These are phyloP conservation scores for Theretra japonica DNA, from an alignment of 2,888 invertebrate genomes.

Conservation along the genomic window DNA sequence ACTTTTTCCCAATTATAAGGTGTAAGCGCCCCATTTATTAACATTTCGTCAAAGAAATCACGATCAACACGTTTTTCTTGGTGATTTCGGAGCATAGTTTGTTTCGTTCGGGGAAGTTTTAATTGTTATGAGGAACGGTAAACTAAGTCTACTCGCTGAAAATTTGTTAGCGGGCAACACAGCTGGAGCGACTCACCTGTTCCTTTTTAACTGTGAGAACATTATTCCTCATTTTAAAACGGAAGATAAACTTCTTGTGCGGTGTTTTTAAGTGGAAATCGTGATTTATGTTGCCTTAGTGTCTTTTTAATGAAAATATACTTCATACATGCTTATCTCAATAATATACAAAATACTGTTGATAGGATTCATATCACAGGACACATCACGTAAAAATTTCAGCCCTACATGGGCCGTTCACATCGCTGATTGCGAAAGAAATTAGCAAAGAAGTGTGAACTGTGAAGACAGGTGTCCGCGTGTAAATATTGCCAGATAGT, in stretches of 20 bases:
- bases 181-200: slow-evolving; percentile 11
- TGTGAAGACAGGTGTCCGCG: slow-evolving; percentile 26
- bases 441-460: slow-evolving; percentile 6
- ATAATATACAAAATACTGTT: not conserved
- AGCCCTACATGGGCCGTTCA: not conserved
- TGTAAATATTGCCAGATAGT: slow-evolving; percentile 40
- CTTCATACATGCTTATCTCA: not conserved
- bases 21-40: slow-evolving; percentile 81
- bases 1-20: slow-evolving; percentile 83
- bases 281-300: not conserved
- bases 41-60: slow-evolving; percentile 79
- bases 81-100: slow-evolving; percentile 34
- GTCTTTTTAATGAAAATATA: not conserved
- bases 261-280: slow-evolving; percentile 1
- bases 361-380: not conserved
- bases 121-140: slow-evolving; percentile 49
- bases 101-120: slow-evolving; percentile 40
- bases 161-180: slow-evolving; percentile 22
- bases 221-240: slow-evolving; percentile 21
- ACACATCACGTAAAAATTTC: not conserved
- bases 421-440: slow-evolving; percentile 14
- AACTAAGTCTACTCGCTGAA: slow-evolving; percentile 23
- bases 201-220: slow-evolving; percentile 16
- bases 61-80: slow-evolving; percentile 44
- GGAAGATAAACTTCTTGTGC: not conserved